Percentiles rank a stretch among this genome's conserved stretches.
phyloP scores from a whole-genome alignment of 2,113 vertebrate species.

The Dissostichus mawsoni region DNA sequence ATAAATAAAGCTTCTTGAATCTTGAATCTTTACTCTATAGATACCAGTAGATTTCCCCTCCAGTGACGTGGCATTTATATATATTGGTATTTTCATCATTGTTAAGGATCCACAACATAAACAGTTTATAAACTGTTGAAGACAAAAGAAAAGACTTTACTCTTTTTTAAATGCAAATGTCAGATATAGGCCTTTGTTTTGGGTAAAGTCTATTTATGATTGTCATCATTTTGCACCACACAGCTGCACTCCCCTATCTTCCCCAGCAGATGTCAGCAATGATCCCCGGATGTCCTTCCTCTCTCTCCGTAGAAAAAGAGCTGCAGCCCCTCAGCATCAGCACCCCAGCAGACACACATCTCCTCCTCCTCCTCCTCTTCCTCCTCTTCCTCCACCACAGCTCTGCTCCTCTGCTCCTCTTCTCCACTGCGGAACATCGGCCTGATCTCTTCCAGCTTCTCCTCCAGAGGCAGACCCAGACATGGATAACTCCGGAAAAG shows the following conservation, averaged over 20 bases:
- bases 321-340: slow-evolving; percentile 8
- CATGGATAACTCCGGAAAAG: slow-evolving; percentile 95
- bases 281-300: background rate
- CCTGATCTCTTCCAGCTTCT: slow-evolving; percentile 35
- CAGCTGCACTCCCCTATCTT: background rate
- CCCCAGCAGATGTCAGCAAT: background rate
- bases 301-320: slow-evolving; percentile 8
- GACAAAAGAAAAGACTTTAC: too few species aligned
- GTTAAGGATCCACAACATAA: too few species aligned
- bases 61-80: too few species aligned
- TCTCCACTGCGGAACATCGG: slow-evolving; percentile 72
- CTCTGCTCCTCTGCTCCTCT: slow-evolving; percentile 25
- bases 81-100: too few species aligned
- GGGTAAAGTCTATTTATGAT: too few species aligned
- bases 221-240: too few species aligned
- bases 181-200: too few species aligned
- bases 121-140: too few species aligned
- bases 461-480: slow-evolving; percentile 35
- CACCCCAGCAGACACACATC: slow-evolving; percentile 38
- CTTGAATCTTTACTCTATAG: too few species aligned
- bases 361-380: slow-evolving; percentile 16
- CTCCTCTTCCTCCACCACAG: background rate
- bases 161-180: too few species aligned
- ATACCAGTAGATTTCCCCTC: too few species aligned
- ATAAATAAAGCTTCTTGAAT: too few species aligned